These are phyloP conservation scores for Lynx canadensis DNA, from an alignment of 2,113 vertebrate genomes.

Conservation along the genomic window DNA sequence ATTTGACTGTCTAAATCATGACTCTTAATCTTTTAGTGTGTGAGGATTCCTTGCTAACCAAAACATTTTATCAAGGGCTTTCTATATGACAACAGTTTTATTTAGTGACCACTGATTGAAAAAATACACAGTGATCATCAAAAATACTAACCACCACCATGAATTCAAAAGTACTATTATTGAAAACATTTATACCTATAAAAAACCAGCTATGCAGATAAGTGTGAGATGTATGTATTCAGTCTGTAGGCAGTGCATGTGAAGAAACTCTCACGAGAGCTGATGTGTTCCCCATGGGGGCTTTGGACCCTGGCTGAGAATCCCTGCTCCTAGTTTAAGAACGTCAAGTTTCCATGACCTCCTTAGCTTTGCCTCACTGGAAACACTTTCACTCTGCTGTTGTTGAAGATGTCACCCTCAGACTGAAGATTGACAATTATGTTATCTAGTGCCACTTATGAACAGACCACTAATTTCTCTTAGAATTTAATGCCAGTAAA, in stretches of 20 bases:
- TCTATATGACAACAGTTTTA: neutral
- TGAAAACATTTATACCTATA: neutral
- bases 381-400: neutral
- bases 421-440: neutral
- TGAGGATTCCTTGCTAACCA: neutral
- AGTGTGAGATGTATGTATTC: neutral
- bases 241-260: neutral
- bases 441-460: neutral
- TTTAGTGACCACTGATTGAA: neutral
- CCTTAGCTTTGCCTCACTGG: neutral
- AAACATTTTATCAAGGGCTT: neutral
- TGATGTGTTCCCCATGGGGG: neutral
- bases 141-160: neutral
- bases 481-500: neutral
- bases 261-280: neutral
- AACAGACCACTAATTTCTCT: neutral
- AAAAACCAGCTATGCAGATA: neutral
- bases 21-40: neutral
- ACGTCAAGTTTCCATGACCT: neutral
- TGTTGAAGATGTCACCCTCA: neutral
- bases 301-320: neutral
- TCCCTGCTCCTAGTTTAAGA: neutral
- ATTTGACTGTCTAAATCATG: neutral
- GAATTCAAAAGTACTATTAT: neutral
- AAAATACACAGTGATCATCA: neutral